phyloP scores from a whole-genome alignment of 2,888 invertebrate genomes.

The Elmis aenea region DNA sequence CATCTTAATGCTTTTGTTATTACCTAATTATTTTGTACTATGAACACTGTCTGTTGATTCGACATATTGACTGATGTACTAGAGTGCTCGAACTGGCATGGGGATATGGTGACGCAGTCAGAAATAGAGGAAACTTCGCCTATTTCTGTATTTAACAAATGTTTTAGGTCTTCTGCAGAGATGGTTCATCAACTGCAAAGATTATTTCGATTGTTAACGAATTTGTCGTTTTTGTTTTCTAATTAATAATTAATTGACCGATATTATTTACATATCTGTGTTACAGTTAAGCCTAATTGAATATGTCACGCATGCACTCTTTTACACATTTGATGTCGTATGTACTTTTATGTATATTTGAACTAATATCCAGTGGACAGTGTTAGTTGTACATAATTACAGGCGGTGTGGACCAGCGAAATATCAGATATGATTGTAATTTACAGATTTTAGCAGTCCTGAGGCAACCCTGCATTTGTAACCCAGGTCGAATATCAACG shows the following conservation, averaged over 20 bases:
- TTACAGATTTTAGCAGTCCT: conserved; percentile 40
- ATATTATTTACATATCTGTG: background rate
- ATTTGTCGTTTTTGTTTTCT: too few species aligned
- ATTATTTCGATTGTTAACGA: too few species aligned
- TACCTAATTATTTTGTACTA: conserved; percentile 11
- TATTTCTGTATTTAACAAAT: too few species aligned
- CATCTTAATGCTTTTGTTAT: background rate
- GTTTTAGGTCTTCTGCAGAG: too few species aligned
- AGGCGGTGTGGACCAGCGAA: conserved; percentile 35
- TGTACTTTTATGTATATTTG: conserved; percentile 14
- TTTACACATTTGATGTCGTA: background rate
- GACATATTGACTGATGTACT: conserved; percentile 13
- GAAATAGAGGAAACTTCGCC: conserved; percentile 5
- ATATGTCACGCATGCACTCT: conserved; percentile 2
- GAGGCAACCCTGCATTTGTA: conserved; percentile 14
- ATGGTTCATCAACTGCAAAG: too few species aligned
- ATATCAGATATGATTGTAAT: conserved; percentile 41
- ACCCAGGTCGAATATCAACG: conserved; percentile 13
- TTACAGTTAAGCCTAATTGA: background rate
- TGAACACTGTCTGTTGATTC: conserved; percentile 20
- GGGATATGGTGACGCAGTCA: too few species aligned
- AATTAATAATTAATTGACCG: background rate
- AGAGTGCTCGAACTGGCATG: conserved; percentile 10
- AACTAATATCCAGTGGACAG: conserved; percentile 31
- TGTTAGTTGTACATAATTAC: conserved; percentile 27